phyloP scores from a whole-genome alignment of 2,888 invertebrate species.

The Lycophotia porphyrea region DNA sequence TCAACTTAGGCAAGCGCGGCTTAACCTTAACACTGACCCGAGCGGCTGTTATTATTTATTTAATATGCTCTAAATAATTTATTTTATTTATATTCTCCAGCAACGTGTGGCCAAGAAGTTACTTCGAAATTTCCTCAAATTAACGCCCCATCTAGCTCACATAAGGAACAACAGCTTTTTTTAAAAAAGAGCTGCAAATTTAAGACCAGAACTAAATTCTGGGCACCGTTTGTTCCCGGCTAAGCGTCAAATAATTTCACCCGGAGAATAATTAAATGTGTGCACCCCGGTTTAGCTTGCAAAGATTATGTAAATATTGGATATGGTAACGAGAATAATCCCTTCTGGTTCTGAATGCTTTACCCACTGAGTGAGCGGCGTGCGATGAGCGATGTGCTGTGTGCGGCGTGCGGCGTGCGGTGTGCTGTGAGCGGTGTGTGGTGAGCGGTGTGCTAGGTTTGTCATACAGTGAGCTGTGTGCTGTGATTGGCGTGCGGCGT shows the following conservation, averaged over 20 bases:
- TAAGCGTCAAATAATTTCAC: constrained; percentile 59
- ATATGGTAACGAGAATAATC: background rate
- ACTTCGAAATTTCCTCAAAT: constrained; percentile 9
- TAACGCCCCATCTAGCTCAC: constrained; percentile 1
- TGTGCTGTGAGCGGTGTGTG: no score
- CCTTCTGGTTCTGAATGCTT: background rate
- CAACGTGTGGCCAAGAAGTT: background rate
- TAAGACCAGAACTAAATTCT: constrained; percentile 52
- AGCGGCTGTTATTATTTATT: background rate
- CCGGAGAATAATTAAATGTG: constrained; percentile 61
- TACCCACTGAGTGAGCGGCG: background rate
- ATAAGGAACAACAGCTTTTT: constrained; percentile 16
- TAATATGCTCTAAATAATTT: background rate
- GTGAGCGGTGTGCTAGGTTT: no score
- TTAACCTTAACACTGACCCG: background rate
- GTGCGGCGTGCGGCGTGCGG: no score
- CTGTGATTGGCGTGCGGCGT: no score
- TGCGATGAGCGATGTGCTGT: no score
- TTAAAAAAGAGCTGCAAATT: constrained; percentile 42
- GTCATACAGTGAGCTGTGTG: no score
- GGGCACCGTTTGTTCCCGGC: constrained; percentile 38
- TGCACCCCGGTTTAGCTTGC: constrained; percentile 45
- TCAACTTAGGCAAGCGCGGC: background rate
- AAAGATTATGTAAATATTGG: background rate
- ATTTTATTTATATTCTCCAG: background rate